A percentile compares a stretch with the other conserved stretches of the same genome.
phyloP scores from a whole-genome alignment of 2,888 invertebrate species.

The Xylota sylvarum region DNA sequence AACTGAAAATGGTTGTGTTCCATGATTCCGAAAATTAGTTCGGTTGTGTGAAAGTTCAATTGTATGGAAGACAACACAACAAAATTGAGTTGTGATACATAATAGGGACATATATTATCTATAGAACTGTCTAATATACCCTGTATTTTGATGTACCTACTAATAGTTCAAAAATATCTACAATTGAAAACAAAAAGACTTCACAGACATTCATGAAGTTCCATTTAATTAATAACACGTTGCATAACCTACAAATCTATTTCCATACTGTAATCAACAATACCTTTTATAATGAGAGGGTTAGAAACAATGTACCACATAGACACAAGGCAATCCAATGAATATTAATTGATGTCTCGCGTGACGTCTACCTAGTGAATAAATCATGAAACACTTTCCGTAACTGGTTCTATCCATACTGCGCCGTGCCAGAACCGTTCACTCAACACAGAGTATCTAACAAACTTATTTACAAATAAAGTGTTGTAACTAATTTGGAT shows the following conservation, averaged over 20 bases:
- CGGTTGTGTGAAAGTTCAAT: conserved; percentile 5
- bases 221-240: no score
- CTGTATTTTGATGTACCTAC: no score
- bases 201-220: no score
- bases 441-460: not conserved
- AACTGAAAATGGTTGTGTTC: conserved; percentile 14
- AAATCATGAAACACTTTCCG: not conserved
- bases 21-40: conserved; percentile 4
- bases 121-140: no score
- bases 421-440: not conserved
- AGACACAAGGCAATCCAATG: not conserved
- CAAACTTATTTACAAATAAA: not conserved
- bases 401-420: not conserved
- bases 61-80: not conserved
- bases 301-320: not conserved
- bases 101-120: no score
- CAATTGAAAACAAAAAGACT: no score
- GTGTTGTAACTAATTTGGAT: not conserved
- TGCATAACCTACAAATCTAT: no score
- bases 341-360: not conserved
- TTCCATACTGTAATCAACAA: no score
- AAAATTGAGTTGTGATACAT: no score
- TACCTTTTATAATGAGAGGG: not conserved
- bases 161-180: no score
- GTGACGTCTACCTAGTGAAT: not conserved